These are phyloP conservation scores for Shargacucullia verbasci DNA, from an alignment of 2,888 invertebrate species.

Conservation along the genomic window DNA sequence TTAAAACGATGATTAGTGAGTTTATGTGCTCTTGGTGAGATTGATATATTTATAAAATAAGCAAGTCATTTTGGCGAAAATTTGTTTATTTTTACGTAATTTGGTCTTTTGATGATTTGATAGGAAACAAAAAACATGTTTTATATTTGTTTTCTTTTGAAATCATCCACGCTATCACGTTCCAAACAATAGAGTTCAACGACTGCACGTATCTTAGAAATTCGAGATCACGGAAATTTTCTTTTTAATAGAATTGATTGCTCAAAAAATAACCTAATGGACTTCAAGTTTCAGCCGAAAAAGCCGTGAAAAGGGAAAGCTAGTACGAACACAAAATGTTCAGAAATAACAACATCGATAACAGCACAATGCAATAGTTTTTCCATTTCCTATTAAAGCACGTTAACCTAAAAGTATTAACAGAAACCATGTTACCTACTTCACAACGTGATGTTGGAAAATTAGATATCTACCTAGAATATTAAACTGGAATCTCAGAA, in stretches of 20 bases:
- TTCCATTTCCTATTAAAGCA: slow-evolving; percentile 42
- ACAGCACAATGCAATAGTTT: slow-evolving; percentile 49
- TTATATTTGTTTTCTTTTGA: slow-evolving; percentile 1
- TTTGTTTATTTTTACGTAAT: neutral
- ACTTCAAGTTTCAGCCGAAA: slow-evolving; percentile 24
- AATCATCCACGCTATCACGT: slow-evolving; percentile 1
- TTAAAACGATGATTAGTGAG: slow-evolving; percentile 12
- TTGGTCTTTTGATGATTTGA: neutral
- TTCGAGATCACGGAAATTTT: slow-evolving; percentile 6
- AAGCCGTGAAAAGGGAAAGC: slow-evolving; percentile 54
- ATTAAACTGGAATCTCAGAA: no score
- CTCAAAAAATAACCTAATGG: slow-evolving; percentile 32
- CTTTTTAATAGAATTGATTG: no score
- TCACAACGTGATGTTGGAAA: slow-evolving; percentile 16
- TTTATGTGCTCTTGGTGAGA: neutral
- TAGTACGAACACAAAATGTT: slow-evolving; percentile 28
- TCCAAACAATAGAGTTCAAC: slow-evolving; percentile 70
- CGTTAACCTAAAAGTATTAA: slow-evolving; percentile 39
- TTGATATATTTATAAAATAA: neutral
- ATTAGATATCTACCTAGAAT: neutral
- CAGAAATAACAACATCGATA: slow-evolving; percentile 44
- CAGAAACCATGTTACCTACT: slow-evolving; percentile 16
- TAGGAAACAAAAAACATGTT: neutral
- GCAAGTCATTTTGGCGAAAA: neutral
- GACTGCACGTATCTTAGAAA: slow-evolving; percentile 34